A percentile compares a stretch with the other conserved stretches of the same genome.
Conservation (phyloP, 37 sponge, comb jelly and placozoan species). For the Beroe forskalii region DNA sequence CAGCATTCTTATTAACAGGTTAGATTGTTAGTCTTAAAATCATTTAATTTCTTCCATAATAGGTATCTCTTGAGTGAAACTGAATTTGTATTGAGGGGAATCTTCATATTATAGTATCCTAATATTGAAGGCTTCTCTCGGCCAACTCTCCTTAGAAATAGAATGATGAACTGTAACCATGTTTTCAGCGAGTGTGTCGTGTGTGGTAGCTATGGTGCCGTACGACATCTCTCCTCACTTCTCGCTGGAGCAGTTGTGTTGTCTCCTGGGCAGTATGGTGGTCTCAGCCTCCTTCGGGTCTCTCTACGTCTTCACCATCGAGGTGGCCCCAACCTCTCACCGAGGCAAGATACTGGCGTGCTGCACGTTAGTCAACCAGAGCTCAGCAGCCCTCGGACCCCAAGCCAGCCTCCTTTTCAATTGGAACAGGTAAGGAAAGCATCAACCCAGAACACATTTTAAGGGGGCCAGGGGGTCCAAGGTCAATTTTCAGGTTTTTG, state of each 20-base stretch:
- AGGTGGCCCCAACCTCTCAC: constrained; percentile 35
- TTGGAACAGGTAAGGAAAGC: constrained; percentile 19
- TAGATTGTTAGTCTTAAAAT: background rate
- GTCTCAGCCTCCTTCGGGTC: constrained; percentile 7
- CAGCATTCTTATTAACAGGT: background rate
- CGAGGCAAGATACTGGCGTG: background rate
- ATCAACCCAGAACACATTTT: too few relatives aligned
- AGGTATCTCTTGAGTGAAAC: background rate
- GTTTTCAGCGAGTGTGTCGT: constrained; percentile 22
- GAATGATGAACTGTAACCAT: too few relatives aligned
- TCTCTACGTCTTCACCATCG: constrained; percentile 36
- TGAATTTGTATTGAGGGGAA: too few relatives aligned
- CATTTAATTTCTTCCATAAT: too few relatives aligned
- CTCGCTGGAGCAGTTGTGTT: constrained; percentile 18
- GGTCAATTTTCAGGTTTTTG: too few relatives aligned
- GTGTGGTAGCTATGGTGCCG: constrained; percentile 5
- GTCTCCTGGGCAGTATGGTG: constrained; percentile 15
- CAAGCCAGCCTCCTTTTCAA: constrained; percentile 12
- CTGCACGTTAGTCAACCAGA: background rate
- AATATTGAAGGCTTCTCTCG: too few relatives aligned
- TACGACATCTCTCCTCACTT: constrained; percentile 2
- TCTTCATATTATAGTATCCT: too few relatives aligned
- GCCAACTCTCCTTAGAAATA: too few relatives aligned
- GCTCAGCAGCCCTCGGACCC: background rate
- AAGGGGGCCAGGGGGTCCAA: too few relatives aligned